These are phyloP conservation scores for Crotalus viridis DNA, from an alignment of 2,113 vertebrate genomes.

Conservation along the genomic window DNA sequence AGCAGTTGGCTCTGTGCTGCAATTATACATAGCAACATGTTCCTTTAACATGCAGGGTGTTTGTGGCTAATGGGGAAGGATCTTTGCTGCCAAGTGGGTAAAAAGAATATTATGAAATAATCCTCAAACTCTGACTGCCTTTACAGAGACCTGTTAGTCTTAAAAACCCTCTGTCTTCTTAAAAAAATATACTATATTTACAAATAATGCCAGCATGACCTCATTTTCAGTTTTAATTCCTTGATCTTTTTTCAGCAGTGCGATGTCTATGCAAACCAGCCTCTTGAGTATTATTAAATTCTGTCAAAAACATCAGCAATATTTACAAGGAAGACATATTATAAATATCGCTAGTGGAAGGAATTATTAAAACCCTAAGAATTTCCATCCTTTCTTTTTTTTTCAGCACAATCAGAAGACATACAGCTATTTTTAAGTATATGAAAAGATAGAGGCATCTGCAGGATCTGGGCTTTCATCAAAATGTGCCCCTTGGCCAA, in stretches of 20 bases:
- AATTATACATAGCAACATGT: neutral
- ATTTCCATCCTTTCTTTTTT: neutral
- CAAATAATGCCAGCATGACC: neutral
- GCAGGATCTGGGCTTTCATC: neutral
- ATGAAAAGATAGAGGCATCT: constrained; percentile 18
- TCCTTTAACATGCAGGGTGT: neutral
- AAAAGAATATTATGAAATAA: neutral
- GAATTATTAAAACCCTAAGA: constrained; percentile 21
- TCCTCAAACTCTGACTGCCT: neutral
- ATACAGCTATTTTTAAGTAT: constrained; percentile 35
- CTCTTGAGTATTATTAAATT: constrained; percentile 7
- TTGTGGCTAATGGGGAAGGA: neutral
- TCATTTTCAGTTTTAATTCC: neutral
- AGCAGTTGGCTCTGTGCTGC: neutral
- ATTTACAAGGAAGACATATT: neutral
- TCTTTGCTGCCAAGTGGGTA: neutral
- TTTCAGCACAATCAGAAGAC: constrained; percentile 31
- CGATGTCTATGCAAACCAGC: neutral
- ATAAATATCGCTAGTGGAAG: neutral
- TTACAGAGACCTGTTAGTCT: neutral
- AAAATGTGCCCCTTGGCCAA: neutral
- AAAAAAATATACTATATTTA: neutral
- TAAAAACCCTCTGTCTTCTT: neutral
- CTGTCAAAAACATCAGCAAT: neutral
- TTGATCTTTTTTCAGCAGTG: neutral